A percentile compares a stretch with the other conserved stretches of the same genome.
Evolutionary conservation across 2,888 invertebrate genomes (phyloP).

Genomic region (Augiades crinisus): DNA sequence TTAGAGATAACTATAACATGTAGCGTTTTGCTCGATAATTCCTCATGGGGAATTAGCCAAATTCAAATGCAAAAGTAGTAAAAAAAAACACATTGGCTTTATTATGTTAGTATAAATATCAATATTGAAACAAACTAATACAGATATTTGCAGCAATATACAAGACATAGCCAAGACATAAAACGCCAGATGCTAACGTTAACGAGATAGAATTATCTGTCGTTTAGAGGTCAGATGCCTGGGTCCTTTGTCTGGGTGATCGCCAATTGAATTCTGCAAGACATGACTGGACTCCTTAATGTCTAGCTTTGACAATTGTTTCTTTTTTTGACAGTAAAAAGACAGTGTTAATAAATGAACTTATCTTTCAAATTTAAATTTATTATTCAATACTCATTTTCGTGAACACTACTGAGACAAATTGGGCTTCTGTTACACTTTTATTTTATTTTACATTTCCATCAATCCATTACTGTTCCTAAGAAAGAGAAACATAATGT

Average conservation of each 20-base stretch:
- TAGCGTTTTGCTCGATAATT: too few species aligned
- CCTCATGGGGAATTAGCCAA: too few species aligned
- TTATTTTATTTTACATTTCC: too few species aligned
- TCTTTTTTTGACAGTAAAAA: slow-evolving; percentile 22
- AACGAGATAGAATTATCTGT: slow-evolving; percentile 18
- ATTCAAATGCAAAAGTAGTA: too few species aligned
- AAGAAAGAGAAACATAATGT: too few species aligned
- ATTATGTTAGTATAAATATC: background rate
- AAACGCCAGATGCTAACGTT: slow-evolving; percentile 4
- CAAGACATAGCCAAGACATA: slow-evolving; percentile 1
- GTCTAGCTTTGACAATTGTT: background rate
- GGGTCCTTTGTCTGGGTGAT: slow-evolving; percentile 13
- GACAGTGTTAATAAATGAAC: too few species aligned
- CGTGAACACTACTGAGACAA: too few species aligned
- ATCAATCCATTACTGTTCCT: too few species aligned
- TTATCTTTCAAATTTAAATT: background rate
- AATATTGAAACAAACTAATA: background rate
- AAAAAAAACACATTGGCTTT: too few species aligned
- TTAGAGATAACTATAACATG: too few species aligned
- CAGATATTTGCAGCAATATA: background rate
- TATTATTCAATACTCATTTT: too few species aligned
- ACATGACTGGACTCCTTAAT: slow-evolving; percentile 17
- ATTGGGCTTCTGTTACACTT: too few species aligned
- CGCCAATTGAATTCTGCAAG: slow-evolving; percentile 7
- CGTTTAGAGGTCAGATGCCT: slow-evolving; percentile 16